Evolutionary conservation across 2,113 vertebrate genomes (phyloP).

Genomic region (Toxotes chatareus): DNA sequence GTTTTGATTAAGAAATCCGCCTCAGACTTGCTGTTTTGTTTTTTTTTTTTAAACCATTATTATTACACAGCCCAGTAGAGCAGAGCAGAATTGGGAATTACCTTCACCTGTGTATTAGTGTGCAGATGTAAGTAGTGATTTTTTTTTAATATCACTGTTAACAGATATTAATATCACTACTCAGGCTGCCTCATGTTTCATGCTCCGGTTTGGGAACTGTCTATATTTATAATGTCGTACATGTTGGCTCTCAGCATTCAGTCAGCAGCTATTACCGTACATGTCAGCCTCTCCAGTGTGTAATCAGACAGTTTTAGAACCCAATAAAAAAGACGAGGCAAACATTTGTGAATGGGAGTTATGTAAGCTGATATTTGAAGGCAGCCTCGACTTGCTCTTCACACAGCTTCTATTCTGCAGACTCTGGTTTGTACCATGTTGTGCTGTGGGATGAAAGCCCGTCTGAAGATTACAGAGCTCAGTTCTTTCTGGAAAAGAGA

Average conservation of each 20-base stretch:
- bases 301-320: constrained; percentile 31
- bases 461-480: constrained; percentile 41
- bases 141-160: neutral
- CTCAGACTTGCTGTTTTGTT: neutral
- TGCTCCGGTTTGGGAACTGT: constrained; percentile 28
- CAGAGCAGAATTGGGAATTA: constrained; percentile 25
- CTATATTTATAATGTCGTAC: constrained; percentile 56
- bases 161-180: constrained; percentile 17
- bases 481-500: neutral
- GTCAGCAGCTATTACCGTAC: constrained; percentile 46
- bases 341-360: constrained; percentile 45
- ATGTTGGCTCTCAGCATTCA: constrained; percentile 15
- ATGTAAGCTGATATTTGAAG: constrained; percentile 26
- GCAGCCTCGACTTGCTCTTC: constrained; percentile 14
- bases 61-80: constrained; percentile 41
- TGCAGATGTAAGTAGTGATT: neutral
- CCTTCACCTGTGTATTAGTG: constrained; percentile 43
- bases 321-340: constrained; percentile 13
- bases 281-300: neutral
- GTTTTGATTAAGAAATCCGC: constrained; percentile 33
- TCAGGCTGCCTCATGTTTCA: constrained; percentile 29
- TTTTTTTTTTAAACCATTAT: neutral
- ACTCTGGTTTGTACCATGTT: constrained; percentile 22
- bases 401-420: neutral
- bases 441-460: constrained; percentile 39